These are phyloP conservation scores for Alectoris magna DNA, from an alignment of 2,797 vertebrate genomes.

Conservation along the genomic window DNA sequence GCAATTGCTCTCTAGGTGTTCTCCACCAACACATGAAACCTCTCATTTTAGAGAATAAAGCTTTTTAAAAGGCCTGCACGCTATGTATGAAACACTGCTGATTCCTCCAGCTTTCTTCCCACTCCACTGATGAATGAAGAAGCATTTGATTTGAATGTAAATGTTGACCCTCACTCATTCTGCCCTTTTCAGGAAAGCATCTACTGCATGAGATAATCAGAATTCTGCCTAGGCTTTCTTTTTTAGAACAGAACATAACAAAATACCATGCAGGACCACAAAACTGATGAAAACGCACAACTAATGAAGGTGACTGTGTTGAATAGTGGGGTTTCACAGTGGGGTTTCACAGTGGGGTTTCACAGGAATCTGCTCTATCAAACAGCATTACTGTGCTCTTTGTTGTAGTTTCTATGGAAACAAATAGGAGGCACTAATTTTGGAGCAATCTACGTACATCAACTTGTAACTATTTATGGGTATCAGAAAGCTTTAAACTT, in stretches of 20 bases:
- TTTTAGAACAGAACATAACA: background rate
- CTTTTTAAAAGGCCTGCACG: background rate
- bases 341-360: too few relatives aligned
- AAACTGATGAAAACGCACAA: background rate
- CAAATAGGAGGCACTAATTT: too few relatives aligned
- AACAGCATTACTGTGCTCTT: too few relatives aligned
- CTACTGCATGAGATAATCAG: background rate
- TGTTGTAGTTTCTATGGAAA: too few relatives aligned
- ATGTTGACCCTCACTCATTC: background rate
- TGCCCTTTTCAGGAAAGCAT: background rate
- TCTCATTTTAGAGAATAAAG: background rate
- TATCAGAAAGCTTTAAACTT: background rate
- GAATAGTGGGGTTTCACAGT: too few relatives aligned
- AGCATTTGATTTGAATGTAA: background rate
- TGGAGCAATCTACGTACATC: background rate
- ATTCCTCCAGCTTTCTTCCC: background rate
- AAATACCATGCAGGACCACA: background rate
- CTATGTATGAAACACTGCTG: accelerated
- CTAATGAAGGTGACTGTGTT: too few relatives aligned
- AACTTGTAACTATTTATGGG: background rate
- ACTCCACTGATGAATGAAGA: background rate
- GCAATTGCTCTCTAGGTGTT: background rate
- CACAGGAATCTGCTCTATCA: too few relatives aligned
- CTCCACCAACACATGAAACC: background rate
- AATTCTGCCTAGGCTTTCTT: background rate